Base-by-base conservation (phyloP, 1,140 invertebrate species). In the Drosophila tsacasi region DNA sequence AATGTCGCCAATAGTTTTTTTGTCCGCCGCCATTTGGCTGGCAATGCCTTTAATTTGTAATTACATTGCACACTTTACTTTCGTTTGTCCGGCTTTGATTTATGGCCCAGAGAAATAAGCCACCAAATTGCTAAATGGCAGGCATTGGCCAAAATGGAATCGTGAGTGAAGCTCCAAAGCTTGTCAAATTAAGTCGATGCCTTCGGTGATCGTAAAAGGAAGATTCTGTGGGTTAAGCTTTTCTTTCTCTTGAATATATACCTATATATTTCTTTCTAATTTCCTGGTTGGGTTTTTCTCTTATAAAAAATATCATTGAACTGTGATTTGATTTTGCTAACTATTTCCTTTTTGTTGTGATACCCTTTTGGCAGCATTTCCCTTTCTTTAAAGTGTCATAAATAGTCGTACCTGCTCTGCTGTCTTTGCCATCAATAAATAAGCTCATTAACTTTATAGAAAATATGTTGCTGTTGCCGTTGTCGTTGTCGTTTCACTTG, bases 1-100 rank as follows among this genome's bases (percentile, higher is more conserved):
- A 83, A 60, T 87, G 83, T 87, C 83, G 83, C 83, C 83, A 86
- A 83, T 76, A 59, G 61, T 52, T 52, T 66, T 66, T 74, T 82
- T 57, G 27, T 35, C 44, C 23, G 44, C 47, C 35, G 42, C 68
- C 67, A 72, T 54, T 49, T 65, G 46, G 44, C 68, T 57, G 49
- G 54, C 72, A 32, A 32, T 71, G 77, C 62, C 69, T 89, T 84
- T 84, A 87, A 84, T 87, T 87, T 87, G 84, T 87, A 87, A 87
- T 87, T 87, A 89, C 78, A 63, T 84, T 80, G 83, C 76, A 71
- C 74, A 74, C 81, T 87, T 87, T 87, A 87, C 84, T 87, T 87
- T 87, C 84, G 74, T 87, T 87, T 90, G 85, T 72, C 68, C 68
- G 52, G 76, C 72, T 79, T 83, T 87, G 84, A 89, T 87, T 87